phyloP scores from a whole-genome alignment of 1,140 invertebrate genomes.

The Drosophila subobscura region DNA sequence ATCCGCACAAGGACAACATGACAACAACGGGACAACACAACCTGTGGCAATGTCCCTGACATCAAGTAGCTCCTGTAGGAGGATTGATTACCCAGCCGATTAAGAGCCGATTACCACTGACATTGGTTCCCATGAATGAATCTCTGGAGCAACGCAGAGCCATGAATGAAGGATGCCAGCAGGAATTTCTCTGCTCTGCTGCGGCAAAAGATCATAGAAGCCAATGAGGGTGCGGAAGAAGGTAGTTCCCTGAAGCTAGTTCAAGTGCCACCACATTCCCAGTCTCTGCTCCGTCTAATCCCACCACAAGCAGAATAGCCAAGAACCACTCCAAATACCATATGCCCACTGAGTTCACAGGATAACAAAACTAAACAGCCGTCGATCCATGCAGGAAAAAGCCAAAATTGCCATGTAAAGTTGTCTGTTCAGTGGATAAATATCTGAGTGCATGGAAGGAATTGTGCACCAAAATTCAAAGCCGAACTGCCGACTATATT shows the following conservation, averaged over 20 bases:
- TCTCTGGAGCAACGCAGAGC: constrained; percentile 1
- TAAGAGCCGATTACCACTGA: constrained; percentile 69
- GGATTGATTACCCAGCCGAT: constrained; percentile 79
- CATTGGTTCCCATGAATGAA: constrained; percentile 71
- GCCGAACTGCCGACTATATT: too few species aligned
- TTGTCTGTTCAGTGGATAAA: too few species aligned
- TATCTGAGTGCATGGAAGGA: too few species aligned
- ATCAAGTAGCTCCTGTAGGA: constrained; percentile 49
- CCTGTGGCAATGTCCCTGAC: constrained; percentile 69
- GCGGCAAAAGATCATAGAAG: constrained; percentile 45
- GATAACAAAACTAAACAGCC: too few species aligned
- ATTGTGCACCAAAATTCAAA: too few species aligned
- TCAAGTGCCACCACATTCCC: neutral
- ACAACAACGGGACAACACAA: constrained; percentile 20
- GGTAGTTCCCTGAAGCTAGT: constrained; percentile 34
- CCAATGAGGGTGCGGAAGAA: constrained; percentile 4
- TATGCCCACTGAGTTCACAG: too few species aligned
- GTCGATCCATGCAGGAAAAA: too few species aligned
- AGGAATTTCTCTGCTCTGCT: neutral
- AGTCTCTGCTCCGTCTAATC: constrained; percentile 44
- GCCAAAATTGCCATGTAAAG: too few species aligned
- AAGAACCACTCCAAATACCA: constrained; percentile 12
- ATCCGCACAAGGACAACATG: constrained; percentile 19
- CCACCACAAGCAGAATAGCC: constrained; percentile 52
- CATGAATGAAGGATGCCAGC: neutral